Conservation (phyloP, 2,113 vertebrate genomes). For the Pipra filicauda region DNA sequence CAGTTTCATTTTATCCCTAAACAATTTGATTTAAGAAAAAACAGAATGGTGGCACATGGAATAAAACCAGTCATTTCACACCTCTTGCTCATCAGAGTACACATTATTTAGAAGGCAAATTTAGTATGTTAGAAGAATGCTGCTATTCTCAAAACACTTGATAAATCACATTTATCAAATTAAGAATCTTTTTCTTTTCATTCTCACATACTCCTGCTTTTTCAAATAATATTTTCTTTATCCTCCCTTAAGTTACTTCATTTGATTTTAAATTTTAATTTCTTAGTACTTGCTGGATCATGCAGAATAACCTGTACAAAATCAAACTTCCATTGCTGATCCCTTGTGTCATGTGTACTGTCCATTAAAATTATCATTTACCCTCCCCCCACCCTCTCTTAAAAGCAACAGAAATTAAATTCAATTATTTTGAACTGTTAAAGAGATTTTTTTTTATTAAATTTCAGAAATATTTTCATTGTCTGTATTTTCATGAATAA, state of each 20-base stretch:
- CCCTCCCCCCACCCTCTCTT: not conserved
- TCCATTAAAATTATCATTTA: not conserved
- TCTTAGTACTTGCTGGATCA: not conserved
- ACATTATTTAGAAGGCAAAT: not conserved
- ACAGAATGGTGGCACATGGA: rapidly evolving
- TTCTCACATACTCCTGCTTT: not conserved
- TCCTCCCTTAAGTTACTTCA: not conserved
- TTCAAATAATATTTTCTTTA: not conserved
- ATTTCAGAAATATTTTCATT: not conserved
- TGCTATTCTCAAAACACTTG: not conserved
- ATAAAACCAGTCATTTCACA: not conserved
- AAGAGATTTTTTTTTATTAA: not conserved
- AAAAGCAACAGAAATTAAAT: too few relatives aligned
- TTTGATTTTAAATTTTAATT: not conserved
- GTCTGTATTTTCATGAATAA: not conserved
- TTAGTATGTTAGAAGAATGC: not conserved
- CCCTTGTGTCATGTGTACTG: not conserved
- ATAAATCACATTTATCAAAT: not conserved
- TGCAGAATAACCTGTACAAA: not conserved
- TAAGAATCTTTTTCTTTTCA: not conserved
- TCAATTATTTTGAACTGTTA: not conserved
- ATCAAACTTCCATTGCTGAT: not conserved
- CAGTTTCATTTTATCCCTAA: not conserved
- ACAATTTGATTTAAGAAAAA: not conserved
- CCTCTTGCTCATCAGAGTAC: not conserved